Conservation (phyloP, 1,140 invertebrate genomes). For the Pachypeltis micranthus region DNA sequence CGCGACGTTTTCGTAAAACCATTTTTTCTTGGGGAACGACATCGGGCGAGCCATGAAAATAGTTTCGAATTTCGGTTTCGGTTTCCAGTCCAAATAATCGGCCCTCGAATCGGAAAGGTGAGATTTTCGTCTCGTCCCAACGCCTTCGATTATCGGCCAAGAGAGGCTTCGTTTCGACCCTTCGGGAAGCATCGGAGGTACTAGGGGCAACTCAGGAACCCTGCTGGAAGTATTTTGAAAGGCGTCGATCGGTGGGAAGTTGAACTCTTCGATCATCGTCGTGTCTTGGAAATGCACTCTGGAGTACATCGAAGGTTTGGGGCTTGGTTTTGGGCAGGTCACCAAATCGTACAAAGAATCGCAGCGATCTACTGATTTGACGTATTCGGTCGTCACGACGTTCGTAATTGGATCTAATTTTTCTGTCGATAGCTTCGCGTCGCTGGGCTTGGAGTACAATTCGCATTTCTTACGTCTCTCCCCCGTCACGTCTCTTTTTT, state of each 20-base stretch:
- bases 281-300: not conserved
- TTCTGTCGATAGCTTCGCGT: no score
- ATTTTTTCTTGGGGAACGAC: not conserved
- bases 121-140: no score
- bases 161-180: no score
- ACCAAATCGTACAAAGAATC: not conserved
- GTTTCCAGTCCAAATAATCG: no score
- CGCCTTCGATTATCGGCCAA: no score
- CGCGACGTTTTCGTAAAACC: no score
- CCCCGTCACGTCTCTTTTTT: no score
- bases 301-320: not conserved
- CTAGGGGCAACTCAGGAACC: not conserved
- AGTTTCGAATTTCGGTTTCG: not conserved
- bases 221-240: no score
- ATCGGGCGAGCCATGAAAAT: not conserved
- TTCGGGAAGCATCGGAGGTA: no score
- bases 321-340: not conserved
- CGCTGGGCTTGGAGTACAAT: no score
- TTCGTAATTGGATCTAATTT: not conserved
- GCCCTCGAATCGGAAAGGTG: no score
- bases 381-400: not conserved
- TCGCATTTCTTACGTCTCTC: not conserved
- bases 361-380: not conserved
- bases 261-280: not conserved
- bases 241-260: not conserved